These are phyloP conservation scores for Caradrina kadenii DNA, from an alignment of 2,888 invertebrate genomes.

Conservation along the genomic window DNA sequence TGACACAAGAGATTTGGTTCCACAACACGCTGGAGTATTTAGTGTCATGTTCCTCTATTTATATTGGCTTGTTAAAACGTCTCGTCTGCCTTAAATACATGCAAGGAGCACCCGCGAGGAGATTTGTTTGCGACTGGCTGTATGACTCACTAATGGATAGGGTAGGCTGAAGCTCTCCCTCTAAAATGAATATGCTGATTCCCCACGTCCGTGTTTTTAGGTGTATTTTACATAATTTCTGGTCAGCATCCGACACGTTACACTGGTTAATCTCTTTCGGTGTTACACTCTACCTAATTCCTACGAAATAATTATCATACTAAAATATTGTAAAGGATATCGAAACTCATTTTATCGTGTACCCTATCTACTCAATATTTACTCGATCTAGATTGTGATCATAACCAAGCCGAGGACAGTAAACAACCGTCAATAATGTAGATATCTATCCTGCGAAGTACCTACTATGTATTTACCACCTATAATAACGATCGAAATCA, in stretches of 20 bases:
- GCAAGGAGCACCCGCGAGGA: conserved; percentile 76
- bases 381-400: conserved; percentile 47
- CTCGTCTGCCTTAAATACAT: conserved; percentile 73
- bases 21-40: conserved; percentile 78
- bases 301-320: conserved; percentile 34
- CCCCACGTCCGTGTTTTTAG: conserved; percentile 84
- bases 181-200: conserved; percentile 88
- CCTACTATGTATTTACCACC: conserved; percentile 5
- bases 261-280: conserved; percentile 78
- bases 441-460: conserved; percentile 13
- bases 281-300: conserved; percentile 55
- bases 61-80: conserved; percentile 76
- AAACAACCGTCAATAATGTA: conserved; percentile 46
- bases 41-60: conserved; percentile 79
- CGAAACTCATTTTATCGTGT: conserved; percentile 43
- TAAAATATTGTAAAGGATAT: conserved; percentile 36
- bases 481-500: conserved; percentile 43
- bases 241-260: conserved; percentile 83
- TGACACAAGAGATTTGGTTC: conserved; percentile 78
- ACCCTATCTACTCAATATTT: conserved; percentile 52
- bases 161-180: conserved; percentile 69
- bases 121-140: conserved; percentile 82
- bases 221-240: conserved; percentile 87
- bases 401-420: conserved; percentile 44
- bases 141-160: conserved; percentile 86